Evolutionary conservation across 2,113 vertebrate species (phyloP), one percentile per base, ranked within the genome.

Genomic region (Odontesthes bonariensis): DNA sequence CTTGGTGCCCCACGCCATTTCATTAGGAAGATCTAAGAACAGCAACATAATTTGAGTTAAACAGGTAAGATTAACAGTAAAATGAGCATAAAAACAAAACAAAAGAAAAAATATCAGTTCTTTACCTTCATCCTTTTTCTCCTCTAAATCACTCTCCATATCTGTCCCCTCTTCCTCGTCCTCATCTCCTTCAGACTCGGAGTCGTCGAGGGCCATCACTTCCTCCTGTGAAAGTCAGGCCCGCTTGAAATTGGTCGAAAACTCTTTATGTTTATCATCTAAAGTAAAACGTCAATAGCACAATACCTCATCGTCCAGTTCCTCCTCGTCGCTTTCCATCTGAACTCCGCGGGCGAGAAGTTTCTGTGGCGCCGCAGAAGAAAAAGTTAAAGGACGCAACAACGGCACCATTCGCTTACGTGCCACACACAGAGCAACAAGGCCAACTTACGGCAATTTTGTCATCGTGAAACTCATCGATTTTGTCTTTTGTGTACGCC

Each of bases 91-190:
- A 6, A 33, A 2, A 10, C 3, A 12, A 31, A 9, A 23, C 22
- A n/a, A n/a, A 0, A 4, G 0, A 38, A 38, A 38, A 38, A 38
- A 38, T 3, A 7, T 7, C 10, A 1, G 10, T 16, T 40, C 0
- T 58, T 9, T 86, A 83, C 93, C 94, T 12, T 93, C 94, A 16
- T 96, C 91, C 19, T 35, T 79, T 47, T 61, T 91, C 38, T 86
- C 94, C 61, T 98, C 97, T n/a, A 96, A 62, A 72, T 99, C 98
- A n/a, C 97, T 98, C 59, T 94, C 95, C 94, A 96, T 93, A 32
- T 96, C 96, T 12, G 92, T 92, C 32, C 83, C 95, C 4, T 93
- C 93, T 5, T 87, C 91, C 2, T 77, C 80, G 0, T 72, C 79
- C 0, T 80, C 65, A 0, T 90, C 91, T 0, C 84, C 89, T 0